These are phyloP conservation scores for Teleiodes luculella DNA, from an alignment of 2,888 invertebrate genomes.

Conservation along the genomic window DNA sequence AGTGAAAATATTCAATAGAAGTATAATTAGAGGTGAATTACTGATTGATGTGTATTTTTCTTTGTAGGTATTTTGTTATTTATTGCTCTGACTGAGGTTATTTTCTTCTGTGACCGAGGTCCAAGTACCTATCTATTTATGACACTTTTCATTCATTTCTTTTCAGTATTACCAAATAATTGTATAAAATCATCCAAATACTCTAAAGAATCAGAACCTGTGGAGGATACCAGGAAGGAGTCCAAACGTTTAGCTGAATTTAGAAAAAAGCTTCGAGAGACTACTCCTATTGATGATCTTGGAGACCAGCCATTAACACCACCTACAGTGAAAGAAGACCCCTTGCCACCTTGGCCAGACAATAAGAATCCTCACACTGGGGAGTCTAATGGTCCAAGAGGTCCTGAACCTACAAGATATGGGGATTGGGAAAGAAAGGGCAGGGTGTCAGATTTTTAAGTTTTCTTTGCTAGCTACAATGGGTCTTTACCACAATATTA, in stretches of 20 bases:
- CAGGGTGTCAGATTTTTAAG: conserved; percentile 95
- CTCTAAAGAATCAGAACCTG: conserved; percentile 34
- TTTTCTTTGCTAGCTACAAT: no score
- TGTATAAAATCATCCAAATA: conserved; percentile 29
- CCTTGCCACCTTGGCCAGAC: conserved; percentile 90
- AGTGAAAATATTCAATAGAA: neutral
- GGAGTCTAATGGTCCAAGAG: conserved; percentile 95
- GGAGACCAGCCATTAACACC: conserved; percentile 86
- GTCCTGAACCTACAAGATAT: conserved; percentile 98
- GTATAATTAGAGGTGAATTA: no score
- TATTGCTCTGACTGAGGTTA: no score
- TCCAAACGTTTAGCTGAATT: conserved; percentile 81
- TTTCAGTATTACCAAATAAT: conserved; percentile 15
- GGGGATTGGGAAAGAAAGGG: conserved; percentile 99
- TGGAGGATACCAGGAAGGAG: conserved; percentile 48
- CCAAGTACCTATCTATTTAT: neutral
- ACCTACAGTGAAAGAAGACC: conserved; percentile 89
- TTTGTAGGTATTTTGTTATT: no score
- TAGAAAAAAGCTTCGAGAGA: conserved; percentile 85
- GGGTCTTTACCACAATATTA: neutral
- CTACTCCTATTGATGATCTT: conserved; percentile 83
- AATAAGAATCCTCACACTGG: conserved; percentile 95
- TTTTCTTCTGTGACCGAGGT: no score
- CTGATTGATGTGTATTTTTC: no score
- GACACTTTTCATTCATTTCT: neutral